Evolutionary conservation across 2,888 invertebrate genomes (phyloP).

Genomic region (Graphium colonna): DNA sequence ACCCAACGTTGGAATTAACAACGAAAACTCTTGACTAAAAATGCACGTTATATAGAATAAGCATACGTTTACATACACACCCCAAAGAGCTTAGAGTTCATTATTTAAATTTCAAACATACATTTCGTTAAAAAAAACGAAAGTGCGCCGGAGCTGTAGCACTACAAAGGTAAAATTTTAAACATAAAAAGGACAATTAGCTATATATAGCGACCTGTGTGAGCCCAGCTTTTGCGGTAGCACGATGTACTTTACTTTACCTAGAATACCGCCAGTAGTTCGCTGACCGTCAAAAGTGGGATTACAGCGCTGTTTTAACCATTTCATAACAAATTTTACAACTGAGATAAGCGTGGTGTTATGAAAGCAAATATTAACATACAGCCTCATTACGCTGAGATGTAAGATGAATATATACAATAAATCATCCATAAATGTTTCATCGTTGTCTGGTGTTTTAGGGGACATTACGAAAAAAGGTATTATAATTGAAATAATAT

Average conservation of each 20-base stretch:
- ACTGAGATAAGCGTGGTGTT: neutral
- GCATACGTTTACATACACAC: neutral
- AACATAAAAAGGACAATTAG: conserved; percentile 10
- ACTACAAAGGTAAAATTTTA: conserved; percentile 16
- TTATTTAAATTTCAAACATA: neutral
- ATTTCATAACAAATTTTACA: neutral
- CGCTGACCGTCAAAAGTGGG: conserved; percentile 14
- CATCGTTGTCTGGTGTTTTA: too few species aligned
- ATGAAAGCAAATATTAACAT: neutral
- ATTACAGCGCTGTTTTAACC: conserved; percentile 3
- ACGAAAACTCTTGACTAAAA: neutral
- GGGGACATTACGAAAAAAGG: too few species aligned
- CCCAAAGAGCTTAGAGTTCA: neutral
- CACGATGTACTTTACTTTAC: conserved; percentile 11
- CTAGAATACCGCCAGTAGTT: neutral
- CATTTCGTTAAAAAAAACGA: neutral
- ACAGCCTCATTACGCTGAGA: too few species aligned
- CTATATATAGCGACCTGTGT: conserved; percentile 1
- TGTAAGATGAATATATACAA: too few species aligned
- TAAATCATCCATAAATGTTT: too few species aligned
- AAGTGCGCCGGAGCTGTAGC: neutral
- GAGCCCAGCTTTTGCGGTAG: conserved; percentile 10
- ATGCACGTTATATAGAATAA: neutral
- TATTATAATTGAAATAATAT: too few species aligned
- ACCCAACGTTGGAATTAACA: too few species aligned